Conservation (phyloP, 64 coral and sea anemone genomes). For the Catalaphyllia jardinei region DNA sequence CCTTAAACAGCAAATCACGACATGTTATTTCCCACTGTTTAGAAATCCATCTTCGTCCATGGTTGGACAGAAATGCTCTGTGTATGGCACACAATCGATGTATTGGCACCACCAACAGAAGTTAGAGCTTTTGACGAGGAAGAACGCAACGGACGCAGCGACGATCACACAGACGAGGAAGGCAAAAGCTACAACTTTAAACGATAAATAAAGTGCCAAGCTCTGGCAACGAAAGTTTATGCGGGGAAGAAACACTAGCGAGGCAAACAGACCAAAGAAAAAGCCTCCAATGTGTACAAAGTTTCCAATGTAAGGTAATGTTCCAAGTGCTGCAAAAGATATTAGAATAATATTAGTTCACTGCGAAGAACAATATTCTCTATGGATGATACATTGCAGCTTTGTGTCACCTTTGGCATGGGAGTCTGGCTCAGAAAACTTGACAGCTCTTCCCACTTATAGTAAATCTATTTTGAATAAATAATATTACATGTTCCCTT, state of each 20-base stretch:
- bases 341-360: background rate
- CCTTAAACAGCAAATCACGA: no score
- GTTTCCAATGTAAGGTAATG: conserved; percentile 88
- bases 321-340: conserved; percentile 60
- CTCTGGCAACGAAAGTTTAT: background rate
- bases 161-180: background rate
- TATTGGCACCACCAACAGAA: conserved; percentile 73
- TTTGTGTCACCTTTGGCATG: no score
- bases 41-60: conserved; percentile 43
- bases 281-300: conserved; percentile 94
- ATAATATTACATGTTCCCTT: no score
- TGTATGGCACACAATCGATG: conserved; percentile 77
- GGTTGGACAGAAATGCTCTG: conserved; percentile 59
- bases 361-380: background rate
- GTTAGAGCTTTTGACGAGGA: conserved; percentile 20
- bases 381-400: no score
- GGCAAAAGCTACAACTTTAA: background rate
- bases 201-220: background rate
- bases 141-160: conserved; percentile 31
- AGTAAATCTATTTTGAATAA: no score
- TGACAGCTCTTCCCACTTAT: no score
- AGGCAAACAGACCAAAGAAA: conserved; percentile 67
- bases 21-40: background rate
- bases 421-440: no score
- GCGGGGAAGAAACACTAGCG: conserved; percentile 29